Evolutionary conservation across 1,140 invertebrate genomes (phyloP), one percentile per base, ranked within the genome.

Genomic region (Aleiodes sp.): DNA sequence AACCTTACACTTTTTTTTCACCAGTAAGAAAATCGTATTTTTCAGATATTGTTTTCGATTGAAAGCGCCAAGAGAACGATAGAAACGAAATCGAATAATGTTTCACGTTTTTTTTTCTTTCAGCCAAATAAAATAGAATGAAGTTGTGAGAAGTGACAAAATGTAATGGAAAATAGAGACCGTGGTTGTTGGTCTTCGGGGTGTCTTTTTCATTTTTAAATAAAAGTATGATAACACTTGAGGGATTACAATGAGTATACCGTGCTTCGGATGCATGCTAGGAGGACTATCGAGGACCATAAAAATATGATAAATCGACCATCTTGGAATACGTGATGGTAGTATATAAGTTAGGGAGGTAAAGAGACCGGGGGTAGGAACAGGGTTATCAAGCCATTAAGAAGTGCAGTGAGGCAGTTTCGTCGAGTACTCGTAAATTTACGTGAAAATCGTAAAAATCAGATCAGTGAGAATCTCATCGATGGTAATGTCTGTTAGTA

Each of bases 331-430:
- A 46, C 33, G 14, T 39, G 39, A 52, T 52, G 46, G 46, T 9
- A 21, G 24, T 41, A 31, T 52, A 65, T 14, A 43, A 39, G 41
- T 29, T 31, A 65, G 41, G 63, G 9, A 16, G 21, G 16, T 8
- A 14, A 26, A 64, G 62, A 26, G 61, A 14, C n/a, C 19, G 2
- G 26, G 43, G 63, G 52, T 29, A 37, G 29, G 29, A 62, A 1
- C 29, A 39, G 39, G 37, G 57, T 68, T 68, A 68, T 68, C 66
- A 39, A 31, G 59, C 66, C 28, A 52, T 68, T 68, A 68, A 68
- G 66, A 68, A 37, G 35, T 68, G 57, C 35, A 68, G 66, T 29
- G 66, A 21, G 59, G 46, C 46, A 16, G 8, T 52, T 67, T 60
- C 57, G 21, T 33, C 43, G 41, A 29, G 63, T 26, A 65, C 37